A percentile compares a stretch with the other conserved stretches of the same genome.
These are phyloP conservation scores for Spermophilus dauricus DNA, from an alignment of 2,113 vertebrate species.

Conservation along the genomic window DNA sequence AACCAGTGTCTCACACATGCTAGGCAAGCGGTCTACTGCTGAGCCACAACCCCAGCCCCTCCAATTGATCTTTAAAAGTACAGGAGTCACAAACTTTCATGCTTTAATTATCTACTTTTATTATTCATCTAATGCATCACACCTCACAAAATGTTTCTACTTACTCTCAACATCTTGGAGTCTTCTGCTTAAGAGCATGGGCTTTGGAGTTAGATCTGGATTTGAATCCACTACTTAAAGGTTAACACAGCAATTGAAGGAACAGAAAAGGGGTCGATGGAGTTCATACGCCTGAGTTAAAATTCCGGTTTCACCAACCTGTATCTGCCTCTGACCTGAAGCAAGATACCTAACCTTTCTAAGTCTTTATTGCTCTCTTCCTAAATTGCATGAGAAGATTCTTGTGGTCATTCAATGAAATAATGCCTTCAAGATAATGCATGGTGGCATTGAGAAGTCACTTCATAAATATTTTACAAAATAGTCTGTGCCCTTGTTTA, in stretches of 20 bases:
- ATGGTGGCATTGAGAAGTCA: not conserved
- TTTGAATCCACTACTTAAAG: not conserved
- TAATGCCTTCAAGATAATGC: not conserved
- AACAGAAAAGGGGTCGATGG: not conserved
- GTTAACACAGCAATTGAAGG: not conserved
- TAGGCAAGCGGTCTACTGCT: too few relatives aligned
- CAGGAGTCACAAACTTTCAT: not conserved
- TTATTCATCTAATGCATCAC: not conserved
- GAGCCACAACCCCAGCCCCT: too few relatives aligned
- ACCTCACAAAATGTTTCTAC: not conserved
- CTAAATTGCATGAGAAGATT: not conserved
- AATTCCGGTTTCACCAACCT: not conserved
- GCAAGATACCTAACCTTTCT: not conserved
- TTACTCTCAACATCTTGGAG: not conserved
- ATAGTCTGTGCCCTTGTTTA: not conserved
- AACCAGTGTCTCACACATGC: too few relatives aligned
- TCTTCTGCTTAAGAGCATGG: not conserved
- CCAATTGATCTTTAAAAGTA: not conserved
- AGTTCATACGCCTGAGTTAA: not conserved
- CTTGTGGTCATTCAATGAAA: not conserved
- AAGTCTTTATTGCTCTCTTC: not conserved
- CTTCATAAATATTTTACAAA: not conserved
- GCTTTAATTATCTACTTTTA: not conserved
- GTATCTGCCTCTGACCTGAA: not conserved
- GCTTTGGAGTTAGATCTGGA: not conserved